Percentiles rank a stretch among this genome's conserved stretches.
Conservation (phyloP, 2,888 invertebrate genomes). For the Argyresthia albistria region DNA sequence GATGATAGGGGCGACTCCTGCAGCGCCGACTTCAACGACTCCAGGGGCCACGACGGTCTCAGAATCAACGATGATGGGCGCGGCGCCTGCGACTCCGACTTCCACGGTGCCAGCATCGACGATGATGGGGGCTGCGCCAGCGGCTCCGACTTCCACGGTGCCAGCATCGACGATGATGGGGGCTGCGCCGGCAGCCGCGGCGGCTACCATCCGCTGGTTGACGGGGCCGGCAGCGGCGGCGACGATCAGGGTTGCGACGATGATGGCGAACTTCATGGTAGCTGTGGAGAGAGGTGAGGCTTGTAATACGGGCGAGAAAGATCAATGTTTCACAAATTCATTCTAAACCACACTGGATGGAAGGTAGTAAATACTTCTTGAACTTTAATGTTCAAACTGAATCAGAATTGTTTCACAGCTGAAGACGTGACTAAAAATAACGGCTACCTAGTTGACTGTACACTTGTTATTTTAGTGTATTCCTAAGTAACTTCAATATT, state of each 20-base stretch:
- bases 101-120: slow-evolving; percentile 17
- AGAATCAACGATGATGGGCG: slow-evolving; percentile 5
- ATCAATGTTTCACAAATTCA: too few relatives aligned
- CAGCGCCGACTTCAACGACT: neutral
- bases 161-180: slow-evolving; percentile 6
- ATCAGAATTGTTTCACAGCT: too few relatives aligned
- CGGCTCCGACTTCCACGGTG: neutral
- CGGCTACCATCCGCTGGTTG: slow-evolving; percentile 28
- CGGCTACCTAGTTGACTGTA: too few relatives aligned
- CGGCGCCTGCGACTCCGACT: neutral
- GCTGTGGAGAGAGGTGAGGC: too few relatives aligned
- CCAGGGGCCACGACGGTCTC: slow-evolving; percentile 15
- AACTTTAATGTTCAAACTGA: too few relatives aligned
- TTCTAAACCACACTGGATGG: too few relatives aligned
- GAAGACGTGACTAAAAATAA: too few relatives aligned
- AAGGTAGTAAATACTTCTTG: too few relatives aligned
- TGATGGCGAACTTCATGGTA: slow-evolving; percentile 39
- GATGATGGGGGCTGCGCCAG: slow-evolving; percentile 3
- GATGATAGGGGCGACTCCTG: slow-evolving; percentile 3
- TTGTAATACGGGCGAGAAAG: too few relatives aligned
- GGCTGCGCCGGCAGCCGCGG: slow-evolving; percentile 2
- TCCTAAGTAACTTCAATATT: too few relatives aligned
- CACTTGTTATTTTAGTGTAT: too few relatives aligned
- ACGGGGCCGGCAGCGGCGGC: slow-evolving; percentile 29
- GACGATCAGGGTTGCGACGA: slow-evolving; percentile 28